Conservation (phyloP, 2,888 invertebrate species). For the Isotomurus palustris region DNA sequence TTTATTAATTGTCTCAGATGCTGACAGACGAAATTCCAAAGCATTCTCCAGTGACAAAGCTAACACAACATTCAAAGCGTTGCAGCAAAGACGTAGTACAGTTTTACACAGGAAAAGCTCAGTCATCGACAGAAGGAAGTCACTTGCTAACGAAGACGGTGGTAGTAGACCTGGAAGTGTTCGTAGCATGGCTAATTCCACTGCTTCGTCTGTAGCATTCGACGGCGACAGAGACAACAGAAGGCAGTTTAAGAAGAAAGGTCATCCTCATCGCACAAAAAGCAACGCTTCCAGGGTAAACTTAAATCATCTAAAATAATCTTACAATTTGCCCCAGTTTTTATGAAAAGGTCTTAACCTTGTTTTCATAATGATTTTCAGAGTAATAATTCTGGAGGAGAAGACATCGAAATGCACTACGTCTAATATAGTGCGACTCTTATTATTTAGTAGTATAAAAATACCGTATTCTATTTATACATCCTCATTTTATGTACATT, state of each 20-base stretch:
- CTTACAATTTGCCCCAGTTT: neutral
- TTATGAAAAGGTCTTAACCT: too few relatives aligned
- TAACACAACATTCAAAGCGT: constrained; percentile 9
- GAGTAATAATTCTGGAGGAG: too few relatives aligned
- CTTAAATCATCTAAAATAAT: neutral
- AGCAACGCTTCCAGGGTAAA: neutral
- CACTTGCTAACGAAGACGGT: constrained; percentile 4
- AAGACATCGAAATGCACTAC: too few relatives aligned
- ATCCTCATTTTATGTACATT: too few relatives aligned
- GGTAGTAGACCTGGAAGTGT: neutral
- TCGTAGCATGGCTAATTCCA: neutral
- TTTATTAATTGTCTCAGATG: constrained; percentile 5
- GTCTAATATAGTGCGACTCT: too few relatives aligned
- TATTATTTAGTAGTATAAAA: too few relatives aligned
- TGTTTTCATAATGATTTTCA: too few relatives aligned
- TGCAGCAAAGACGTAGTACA: constrained; percentile 18
- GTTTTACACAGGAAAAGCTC: constrained; percentile 15
- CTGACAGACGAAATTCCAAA: constrained; percentile 11
- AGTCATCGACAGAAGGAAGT: constrained; percentile 19
- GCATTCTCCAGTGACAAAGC: constrained; percentile 15
- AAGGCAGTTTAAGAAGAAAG: too few relatives aligned
- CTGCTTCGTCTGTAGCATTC: neutral
- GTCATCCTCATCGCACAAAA: too few relatives aligned
- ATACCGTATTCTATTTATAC: too few relatives aligned
- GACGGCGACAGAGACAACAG: neutral